Evolutionary conservation across 2,113 vertebrate species (phyloP), one percentile per base, ranked within the genome.

Genomic region (Suncus etruscus): DNA sequence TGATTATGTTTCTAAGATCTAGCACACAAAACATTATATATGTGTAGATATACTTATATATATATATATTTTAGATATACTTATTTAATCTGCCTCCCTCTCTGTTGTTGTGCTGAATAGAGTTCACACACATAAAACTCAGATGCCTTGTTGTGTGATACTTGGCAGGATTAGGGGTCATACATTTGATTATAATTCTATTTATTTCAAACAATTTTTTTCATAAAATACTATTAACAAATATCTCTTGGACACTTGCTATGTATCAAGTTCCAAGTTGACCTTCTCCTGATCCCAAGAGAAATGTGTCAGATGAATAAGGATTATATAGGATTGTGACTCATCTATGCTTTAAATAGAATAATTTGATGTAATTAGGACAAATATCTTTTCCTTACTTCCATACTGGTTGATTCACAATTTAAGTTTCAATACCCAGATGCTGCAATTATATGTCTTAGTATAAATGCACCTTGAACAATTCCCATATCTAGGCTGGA

Each of bases 341-440:
- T 61, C 16, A 61, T 22, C 14, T 61, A 61, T 47, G 22, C 58
- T 82, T 90, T 24, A 61, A n/a, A 45, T 15, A 68, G 14, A 32
- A 29, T 82, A 82, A 72, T 87, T 54, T 50, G 61, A 29, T 83
- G 18, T 47, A 58, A 54, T 73, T 47, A 89, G n/a, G 14, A 70
- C 48, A 32, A 16, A 18, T 16, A 14, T 45, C 7, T 82, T 78
- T 78, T 73, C 14, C 31, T 11, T 65, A 6, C 93, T 83, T 87
- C 12, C 31, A 29, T 66, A 11, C 31, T 65, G 39, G 31, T 8
- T 78, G 39, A 39, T 80, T 87, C 65, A n/a, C 54, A 66, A 2
- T 58, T 88, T 68, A 54, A 81, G 92, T 83, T 86, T 76, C 54
- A n/a, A 10, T 31, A 7, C 39, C 51, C 61, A 24, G 50, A 83